A percentile compares a stretch with the other conserved stretches of the same genome.
Evolutionary conservation across 2,888 invertebrate species (phyloP).

Genomic region (Alloscopus bannaensis): DNA sequence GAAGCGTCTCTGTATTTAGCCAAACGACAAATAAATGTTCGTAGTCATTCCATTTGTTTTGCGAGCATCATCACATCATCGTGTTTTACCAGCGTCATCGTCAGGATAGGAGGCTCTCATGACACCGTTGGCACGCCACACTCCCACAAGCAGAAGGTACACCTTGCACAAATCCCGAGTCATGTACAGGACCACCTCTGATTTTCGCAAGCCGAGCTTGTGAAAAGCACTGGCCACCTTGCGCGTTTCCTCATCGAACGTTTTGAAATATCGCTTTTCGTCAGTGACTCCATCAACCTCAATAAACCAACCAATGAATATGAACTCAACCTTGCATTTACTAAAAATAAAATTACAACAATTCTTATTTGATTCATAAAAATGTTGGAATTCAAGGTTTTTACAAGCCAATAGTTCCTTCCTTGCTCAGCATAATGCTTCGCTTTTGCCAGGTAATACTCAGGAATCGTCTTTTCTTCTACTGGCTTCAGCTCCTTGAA

Average conservation of each 20-base stretch:
- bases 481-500: constrained; percentile 13
- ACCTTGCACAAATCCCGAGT: constrained; percentile 60
- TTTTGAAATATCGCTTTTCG: constrained; percentile 78
- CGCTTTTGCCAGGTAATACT: constrained; percentile 52
- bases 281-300: constrained; percentile 81
- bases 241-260: constrained; percentile 75
- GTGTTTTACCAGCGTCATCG: constrained; percentile 61
- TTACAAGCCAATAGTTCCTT: constrained; percentile 57
- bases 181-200: constrained; percentile 69
- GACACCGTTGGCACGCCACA: constrained; percentile 70
- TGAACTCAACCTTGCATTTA: too few relatives aligned
- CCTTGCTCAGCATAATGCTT: constrained; percentile 43
- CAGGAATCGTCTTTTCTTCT: constrained; percentile 54
- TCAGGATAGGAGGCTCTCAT: constrained; percentile 68
- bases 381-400: not conserved
- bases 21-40: not conserved
- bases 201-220: constrained; percentile 68
- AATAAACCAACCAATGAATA: constrained; percentile 20
- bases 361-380: not conserved
- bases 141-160: constrained; percentile 61
- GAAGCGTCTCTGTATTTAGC: constrained; percentile 44
- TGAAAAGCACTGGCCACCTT: constrained; percentile 66
- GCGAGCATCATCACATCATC: not conserved
- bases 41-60: not conserved
- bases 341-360: too few relatives aligned